A percentile compares a stretch with the other conserved stretches of the same genome.
These are phyloP conservation scores for Gambusia holbrooki DNA, from an alignment of 2,113 vertebrate species.

Conservation along the genomic window DNA sequence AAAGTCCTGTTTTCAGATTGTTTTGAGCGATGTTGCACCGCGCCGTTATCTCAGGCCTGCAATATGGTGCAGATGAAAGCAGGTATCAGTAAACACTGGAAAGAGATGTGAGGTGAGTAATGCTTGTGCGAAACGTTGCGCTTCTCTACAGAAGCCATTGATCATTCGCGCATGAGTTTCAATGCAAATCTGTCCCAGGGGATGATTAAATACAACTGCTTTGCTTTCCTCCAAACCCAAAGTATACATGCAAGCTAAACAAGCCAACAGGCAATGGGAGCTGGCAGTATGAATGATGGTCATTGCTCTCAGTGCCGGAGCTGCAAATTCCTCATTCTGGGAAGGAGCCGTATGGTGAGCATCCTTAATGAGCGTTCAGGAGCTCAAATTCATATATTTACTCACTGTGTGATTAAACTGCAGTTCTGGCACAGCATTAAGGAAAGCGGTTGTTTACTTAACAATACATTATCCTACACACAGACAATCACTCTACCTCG, in stretches of 20 bases:
- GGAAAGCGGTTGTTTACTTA: constrained; percentile 56
- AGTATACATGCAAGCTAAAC: constrained; percentile 56
- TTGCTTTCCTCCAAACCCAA: constrained; percentile 46
- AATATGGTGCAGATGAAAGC: constrained; percentile 19
- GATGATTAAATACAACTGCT: constrained; percentile 67
- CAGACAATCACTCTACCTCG: neutral
- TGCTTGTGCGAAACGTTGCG: constrained; percentile 23
- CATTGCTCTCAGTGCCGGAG: constrained; percentile 57
- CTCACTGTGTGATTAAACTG: constrained; percentile 63
- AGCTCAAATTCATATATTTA: constrained; percentile 67
- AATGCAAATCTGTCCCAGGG: constrained; percentile 50
- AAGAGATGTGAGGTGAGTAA: constrained; percentile 30
- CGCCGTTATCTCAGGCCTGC: constrained; percentile 21
- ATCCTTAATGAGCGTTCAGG: constrained; percentile 64
- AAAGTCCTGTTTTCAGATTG: neutral
- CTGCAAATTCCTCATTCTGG: constrained; percentile 64
- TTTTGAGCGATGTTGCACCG: neutral
- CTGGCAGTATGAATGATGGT: constrained; percentile 69
- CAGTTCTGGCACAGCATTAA: constrained; percentile 41
- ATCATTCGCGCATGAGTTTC: constrained; percentile 46
- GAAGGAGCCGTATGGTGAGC: constrained; percentile 59
- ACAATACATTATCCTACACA: constrained; percentile 39
- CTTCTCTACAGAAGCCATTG: constrained; percentile 40
- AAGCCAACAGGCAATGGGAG: constrained; percentile 53
- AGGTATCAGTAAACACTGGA: constrained; percentile 33